Percentiles rank a stretch among this genome's conserved stretches.
Conservation (phyloP, 2,888 invertebrate species). For the Metacarcinus magister region DNA sequence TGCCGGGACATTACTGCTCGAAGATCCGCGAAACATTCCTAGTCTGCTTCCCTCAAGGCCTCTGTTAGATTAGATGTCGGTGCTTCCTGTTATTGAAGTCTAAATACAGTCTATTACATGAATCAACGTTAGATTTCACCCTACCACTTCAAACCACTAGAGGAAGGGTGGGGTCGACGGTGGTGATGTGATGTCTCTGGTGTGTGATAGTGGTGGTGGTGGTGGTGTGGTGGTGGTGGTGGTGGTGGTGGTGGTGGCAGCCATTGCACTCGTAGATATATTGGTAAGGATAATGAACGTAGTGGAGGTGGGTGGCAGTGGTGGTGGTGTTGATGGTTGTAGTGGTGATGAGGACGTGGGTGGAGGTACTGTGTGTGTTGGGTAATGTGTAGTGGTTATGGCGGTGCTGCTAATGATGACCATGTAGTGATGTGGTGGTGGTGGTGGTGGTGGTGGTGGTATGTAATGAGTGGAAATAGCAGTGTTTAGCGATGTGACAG, state of each 20-base stretch:
- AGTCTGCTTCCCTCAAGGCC: neutral
- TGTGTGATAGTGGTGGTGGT: neutral
- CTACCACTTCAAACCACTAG: neutral
- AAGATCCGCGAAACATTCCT: neutral
- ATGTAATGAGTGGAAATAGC: neutral
- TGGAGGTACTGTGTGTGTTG: neutral
- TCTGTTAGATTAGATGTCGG: neutral
- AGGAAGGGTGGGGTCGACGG: neutral
- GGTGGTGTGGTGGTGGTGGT: neutral
- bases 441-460: conserved; percentile 13
- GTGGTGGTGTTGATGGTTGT: neutral
- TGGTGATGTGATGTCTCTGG: neutral
- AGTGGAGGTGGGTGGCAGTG: neutral
- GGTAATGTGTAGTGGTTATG: neutral
- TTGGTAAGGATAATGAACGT: neutral
- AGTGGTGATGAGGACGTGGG: neutral
- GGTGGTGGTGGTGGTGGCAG: conserved; percentile 16
- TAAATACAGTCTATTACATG: neutral
- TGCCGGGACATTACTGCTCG: neutral
- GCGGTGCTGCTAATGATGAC: neutral
- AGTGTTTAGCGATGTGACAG: neutral
- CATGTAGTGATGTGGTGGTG: neutral
- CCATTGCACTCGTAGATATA: too few relatives aligned
- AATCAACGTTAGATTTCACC: neutral
- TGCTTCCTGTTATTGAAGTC: neutral